A percentile compares a stretch with the other conserved stretches of the same genome.
Evolutionary conservation across 1,140 invertebrate genomes (phyloP).

Genomic region (Neelides sp.): DNA sequence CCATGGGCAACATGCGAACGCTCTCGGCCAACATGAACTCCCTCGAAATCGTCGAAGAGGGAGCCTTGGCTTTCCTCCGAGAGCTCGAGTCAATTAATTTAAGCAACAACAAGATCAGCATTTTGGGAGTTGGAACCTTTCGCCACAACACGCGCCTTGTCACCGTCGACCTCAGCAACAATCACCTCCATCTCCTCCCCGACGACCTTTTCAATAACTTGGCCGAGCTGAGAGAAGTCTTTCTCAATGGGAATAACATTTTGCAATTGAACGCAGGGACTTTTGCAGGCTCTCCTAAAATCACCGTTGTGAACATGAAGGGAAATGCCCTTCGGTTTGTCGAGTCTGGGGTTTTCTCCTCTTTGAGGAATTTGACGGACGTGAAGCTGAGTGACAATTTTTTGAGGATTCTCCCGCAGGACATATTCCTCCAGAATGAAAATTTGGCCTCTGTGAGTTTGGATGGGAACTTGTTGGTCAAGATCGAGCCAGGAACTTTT

Average conservation of each 20-base stretch:
- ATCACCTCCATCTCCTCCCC: constrained; percentile 70
- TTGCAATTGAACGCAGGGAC: constrained; percentile 65
- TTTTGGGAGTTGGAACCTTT: constrained; percentile 43
- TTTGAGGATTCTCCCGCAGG: constrained; percentile 56
- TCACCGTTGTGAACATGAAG: constrained; percentile 72
- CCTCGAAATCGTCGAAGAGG: constrained; percentile 60
- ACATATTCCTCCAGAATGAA: constrained; percentile 56
- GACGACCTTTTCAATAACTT: constrained; percentile 62
- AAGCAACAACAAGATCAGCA: constrained; percentile 65
- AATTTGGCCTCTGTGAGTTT: constrained; percentile 70
- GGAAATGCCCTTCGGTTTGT: constrained; percentile 70
- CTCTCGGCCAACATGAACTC: constrained; percentile 71
- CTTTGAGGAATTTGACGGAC: constrained; percentile 60
- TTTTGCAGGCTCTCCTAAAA: constrained; percentile 58
- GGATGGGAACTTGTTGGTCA: constrained; percentile 75
- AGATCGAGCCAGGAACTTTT: constrained; percentile 66
- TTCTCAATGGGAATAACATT: constrained; percentile 82
- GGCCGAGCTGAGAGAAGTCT: constrained; percentile 61
- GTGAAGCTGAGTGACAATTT: constrained; percentile 76
- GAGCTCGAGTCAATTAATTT: constrained; percentile 71
- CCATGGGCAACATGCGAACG: constrained; percentile 61
- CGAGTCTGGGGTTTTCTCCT: constrained; percentile 55
- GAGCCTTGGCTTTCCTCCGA: constrained; percentile 56
- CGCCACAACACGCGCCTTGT: constrained; percentile 56
- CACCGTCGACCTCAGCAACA: constrained; percentile 73